These are phyloP conservation scores for Tetramorium parvispinum DNA, from an alignment of 1,140 invertebrate genomes.

Conservation along the genomic window DNA sequence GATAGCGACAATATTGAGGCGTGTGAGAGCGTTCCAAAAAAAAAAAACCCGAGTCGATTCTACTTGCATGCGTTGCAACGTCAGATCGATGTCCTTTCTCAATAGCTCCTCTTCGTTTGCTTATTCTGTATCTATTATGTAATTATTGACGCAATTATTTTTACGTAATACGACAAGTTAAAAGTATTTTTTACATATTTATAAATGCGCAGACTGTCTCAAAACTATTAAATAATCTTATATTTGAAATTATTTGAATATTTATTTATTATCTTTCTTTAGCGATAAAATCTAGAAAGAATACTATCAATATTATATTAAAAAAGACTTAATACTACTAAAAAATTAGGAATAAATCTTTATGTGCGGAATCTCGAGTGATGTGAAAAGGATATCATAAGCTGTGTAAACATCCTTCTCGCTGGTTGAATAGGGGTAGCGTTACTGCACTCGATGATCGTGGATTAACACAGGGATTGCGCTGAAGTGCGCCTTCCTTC, in stretches of 20 bases:
- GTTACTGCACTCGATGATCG: conserved; percentile 49
- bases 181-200: not conserved
- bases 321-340: not conserved
- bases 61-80: conserved; percentile 15
- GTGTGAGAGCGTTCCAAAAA: conserved; percentile 50
- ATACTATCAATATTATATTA: not conserved
- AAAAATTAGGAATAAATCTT: not conserved
- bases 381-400: conserved; percentile 4
- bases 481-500: conserved; percentile 74
- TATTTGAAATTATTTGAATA: not conserved
- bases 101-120: conserved; percentile 3
- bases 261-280: not conserved
- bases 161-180: not conserved
- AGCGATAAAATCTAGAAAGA: not conserved
- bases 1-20: conserved; percentile 84
- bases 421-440: not conserved
- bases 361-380: not conserved
- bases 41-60: conserved; percentile 63
- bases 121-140: not conserved
- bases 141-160: not conserved
- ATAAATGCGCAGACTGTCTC: not conserved
- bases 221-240: not conserved
- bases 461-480: conserved; percentile 81
- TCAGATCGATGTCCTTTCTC: conserved; percentile 32
- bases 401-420: conserved; percentile 21